phyloP scores from a whole-genome alignment of 2,113 vertebrate genomes.

The Sphaerodactylus townsendi region DNA sequence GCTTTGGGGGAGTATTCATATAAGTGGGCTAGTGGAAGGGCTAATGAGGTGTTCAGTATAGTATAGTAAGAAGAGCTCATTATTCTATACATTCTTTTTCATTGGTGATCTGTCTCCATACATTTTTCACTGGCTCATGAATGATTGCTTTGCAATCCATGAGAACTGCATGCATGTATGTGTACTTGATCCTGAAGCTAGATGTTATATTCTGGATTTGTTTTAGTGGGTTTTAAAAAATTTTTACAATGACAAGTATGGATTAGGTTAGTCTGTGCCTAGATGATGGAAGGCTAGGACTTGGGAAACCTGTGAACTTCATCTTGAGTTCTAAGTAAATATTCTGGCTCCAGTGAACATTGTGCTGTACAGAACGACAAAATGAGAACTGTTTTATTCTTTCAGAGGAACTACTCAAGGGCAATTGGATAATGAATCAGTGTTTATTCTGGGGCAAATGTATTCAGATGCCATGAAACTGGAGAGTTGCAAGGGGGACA shows the following conservation, averaged over 20 bases:
- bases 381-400: not conserved
- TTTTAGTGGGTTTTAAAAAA: not conserved
- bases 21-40: not conserved
- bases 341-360: not conserved
- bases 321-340: not conserved
- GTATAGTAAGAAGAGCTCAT: not conserved
- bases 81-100: not conserved
- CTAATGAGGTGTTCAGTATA: not conserved
- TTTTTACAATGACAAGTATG: not conserved
- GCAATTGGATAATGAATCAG: not conserved
- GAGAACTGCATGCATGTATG: not conserved
- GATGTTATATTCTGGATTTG: not conserved
- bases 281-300: no score
- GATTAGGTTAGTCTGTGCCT: no score
- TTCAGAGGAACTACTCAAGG: not conserved
- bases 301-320: no score
- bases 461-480: not conserved
- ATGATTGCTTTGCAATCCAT: not conserved
- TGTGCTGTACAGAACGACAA: not conserved
- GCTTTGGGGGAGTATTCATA: not conserved
- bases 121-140: not conserved
- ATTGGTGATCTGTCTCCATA: not conserved
- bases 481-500: not conserved
- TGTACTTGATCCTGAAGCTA: not conserved
- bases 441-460: not conserved